Base-by-base conservation (phyloP, 2,888 invertebrate species). In the Cyaniris semiargus region DNA sequence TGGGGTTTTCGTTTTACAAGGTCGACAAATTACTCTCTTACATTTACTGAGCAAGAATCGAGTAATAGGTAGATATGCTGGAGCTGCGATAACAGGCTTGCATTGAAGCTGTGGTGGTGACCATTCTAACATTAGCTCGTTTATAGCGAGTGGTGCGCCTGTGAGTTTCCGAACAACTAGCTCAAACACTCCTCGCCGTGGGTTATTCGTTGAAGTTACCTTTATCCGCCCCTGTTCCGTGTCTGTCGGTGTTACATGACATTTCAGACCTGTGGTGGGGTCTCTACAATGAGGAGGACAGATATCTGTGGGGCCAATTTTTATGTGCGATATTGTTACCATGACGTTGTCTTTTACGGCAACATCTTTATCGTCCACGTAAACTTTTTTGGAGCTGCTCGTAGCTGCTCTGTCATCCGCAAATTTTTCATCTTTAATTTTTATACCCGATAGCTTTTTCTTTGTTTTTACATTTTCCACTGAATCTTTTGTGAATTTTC, bases 51-150 rank as follows among this genome's bases (percentile, higher is more conserved):
- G 85, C n/a, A 85, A 85, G 77, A 85, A 87, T 3, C 82, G 75
- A 27, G 79, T 71, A 7, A 86, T 80, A 23, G 80, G 78, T 13
- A 81, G 70, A 76, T 85, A 87, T 4, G 84, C 78, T 1, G 82
- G 80, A 78, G 86, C 87, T 2, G 88, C 85, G 15, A 82, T 82
- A 76, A 88, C 89, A 5, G 86, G 79, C 21, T 83, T 81, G n/a
- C 85, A 82, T 7, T 88, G 85, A 15, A 82, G 81, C 7, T 90
- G 88, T 3, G 93, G 93, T 1, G 93, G 93, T 7, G 90, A 90
- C 93, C 93, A 94, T 83, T 94, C 93, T 66, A 94, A 82, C 90
- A 93, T 91, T 60, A 94, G 81, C 81, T 94, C 93, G 80, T 93
- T 93, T 80, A 83, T 92, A 13, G 93, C 93, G 23, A 93, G 83